phyloP scores from a whole-genome alignment of 2,797 vertebrate species.

The Morelia viridis region DNA sequence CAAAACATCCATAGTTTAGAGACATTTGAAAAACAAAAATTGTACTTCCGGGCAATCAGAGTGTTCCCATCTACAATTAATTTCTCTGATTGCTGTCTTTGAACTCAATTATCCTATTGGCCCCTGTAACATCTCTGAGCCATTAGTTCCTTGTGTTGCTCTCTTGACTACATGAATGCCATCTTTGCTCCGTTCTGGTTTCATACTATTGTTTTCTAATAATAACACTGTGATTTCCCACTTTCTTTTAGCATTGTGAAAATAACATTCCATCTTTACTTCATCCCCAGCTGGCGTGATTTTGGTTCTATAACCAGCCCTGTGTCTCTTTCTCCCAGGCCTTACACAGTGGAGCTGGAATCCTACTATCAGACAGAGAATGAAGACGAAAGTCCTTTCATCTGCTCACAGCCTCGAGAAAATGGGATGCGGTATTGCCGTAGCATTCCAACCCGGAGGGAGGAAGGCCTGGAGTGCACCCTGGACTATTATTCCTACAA shows the following conservation, averaged over 20 bases:
- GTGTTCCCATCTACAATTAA: slow-evolving; percentile 17
- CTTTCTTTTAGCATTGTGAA: not conserved
- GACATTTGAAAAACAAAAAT: slow-evolving; percentile 7
- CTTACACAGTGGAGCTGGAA: slow-evolving; percentile 79
- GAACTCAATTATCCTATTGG: slow-evolving; percentile 25
- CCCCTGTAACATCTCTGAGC: not conserved
- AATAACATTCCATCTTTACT: not conserved
- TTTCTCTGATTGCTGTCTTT: slow-evolving; percentile 16
- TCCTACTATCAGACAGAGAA: slow-evolving; percentile 94
- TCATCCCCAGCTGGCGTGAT: not conserved
- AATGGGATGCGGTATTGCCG: slow-evolving; percentile 92
- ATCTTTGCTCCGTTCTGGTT: not conserved
- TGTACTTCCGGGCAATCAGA: not conserved
- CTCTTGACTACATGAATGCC: not conserved
- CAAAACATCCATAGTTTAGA: slow-evolving; percentile 8
- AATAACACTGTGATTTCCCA: not conserved
- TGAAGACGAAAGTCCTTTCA: slow-evolving; percentile 95
- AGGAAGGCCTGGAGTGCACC: slow-evolving; percentile 85
- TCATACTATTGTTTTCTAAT: not conserved
- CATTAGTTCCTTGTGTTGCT: not conserved
- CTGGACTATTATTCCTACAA: slow-evolving; percentile 89
- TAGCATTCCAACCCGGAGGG: slow-evolving; percentile 82
- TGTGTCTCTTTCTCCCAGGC: slow-evolving; percentile 72
- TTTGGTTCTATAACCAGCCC: not conserved
- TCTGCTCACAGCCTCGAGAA: slow-evolving; percentile 90